Base-by-base conservation (phyloP, 2,797 vertebrate genomes). In the Antennarius maculatus region DNA sequence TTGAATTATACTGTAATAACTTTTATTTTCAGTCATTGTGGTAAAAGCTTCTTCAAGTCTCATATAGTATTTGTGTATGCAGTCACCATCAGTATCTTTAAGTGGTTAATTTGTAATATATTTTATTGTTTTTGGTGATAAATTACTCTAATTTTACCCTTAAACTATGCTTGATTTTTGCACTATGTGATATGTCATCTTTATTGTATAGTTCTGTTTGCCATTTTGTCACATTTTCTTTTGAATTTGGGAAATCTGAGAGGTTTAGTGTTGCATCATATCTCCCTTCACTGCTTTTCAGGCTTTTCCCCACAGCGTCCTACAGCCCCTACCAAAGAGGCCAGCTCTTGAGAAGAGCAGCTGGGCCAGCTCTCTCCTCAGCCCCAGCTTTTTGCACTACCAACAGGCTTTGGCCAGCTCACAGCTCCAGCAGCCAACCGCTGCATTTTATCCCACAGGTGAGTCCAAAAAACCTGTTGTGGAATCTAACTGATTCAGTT, bases 251-350 rank as follows among this genome's bases (percentile, higher is more conserved):
- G 2, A 46, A 12, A 18, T 41, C 4, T 57, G 28, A 3, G 28
- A 55, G 8, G 46, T 66, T 58, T 64, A 23, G 23, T 17, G 49
- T 54, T 56, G 55, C 49, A 54, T 83, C 48, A 78, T 59, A 7
- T 75, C 16, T 71, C 10, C 28, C 77, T 79, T 53, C 91, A 76
- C 78, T 82, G 23, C 88, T 88, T 83, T 81, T 5, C 81, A 98
- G 96, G 95, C 89, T 82, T 98, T 96, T 83, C 96, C 96, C 77
- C 95, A 95, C 54, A 94, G 94, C 80, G 73, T 97, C 85, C 93
- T 97, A 86, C 96, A 97, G 58, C 93, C 95, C 71, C 93, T 98
- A 96, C 96, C 96, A 97, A 98, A 98, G 96, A 97, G 97, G 95
- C 94, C 88, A 93, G 95, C 96, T 84, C 93, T 97, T 86, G 97